Base-by-base conservation (phyloP, 2,113 vertebrate species). In the Vulpes vulpes region DNA sequence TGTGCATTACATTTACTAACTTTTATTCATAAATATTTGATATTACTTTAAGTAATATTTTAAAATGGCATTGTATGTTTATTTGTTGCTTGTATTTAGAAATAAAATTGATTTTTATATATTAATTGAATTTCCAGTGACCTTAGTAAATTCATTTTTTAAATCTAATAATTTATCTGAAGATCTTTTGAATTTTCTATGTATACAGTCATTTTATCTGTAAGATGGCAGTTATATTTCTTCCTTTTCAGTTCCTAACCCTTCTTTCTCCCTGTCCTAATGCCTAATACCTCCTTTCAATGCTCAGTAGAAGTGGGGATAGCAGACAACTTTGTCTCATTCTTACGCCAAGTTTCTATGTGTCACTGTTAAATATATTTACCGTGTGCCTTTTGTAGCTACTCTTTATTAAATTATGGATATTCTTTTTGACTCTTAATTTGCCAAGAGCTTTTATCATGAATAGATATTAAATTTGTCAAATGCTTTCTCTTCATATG, bases 161-260 rank as follows among this genome's bases (percentile, higher is more conserved):
- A 62, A 95, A 57, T 62, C 27, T 91, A 55, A 84, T 65, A 81
- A 94, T 64, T 91, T 87, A 92, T 80, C 23, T 85, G 49, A 89
- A 49, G 30, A 57, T 22, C 27, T 93, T 80, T 83, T 92, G 11
- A 92, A 38, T 93, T 89, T 83, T 95, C 27, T 67, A 5, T 55
- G 4, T 6, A 59, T 90, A 94, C 4, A 84, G 51, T 80, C 51
- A 81, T 93, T 22, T 71, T 94, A 23, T 83, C 3, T 71, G 10
- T 64, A 60, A 81, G 27, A 96, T 53, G 17, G 59, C 64, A 81
- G 11, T 32, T 90, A 62, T 57, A 43, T 94, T 69, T 89, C 6
- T 89, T 83, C 5, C 32, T 78, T 82, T 81, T 95, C 65, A 65
- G 10, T 53, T 91, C 23, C 74, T 20, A 76, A 38, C 55, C n/a